Evolutionary conservation across 2,797 vertebrate genomes (phyloP), one percentile per base, ranked within the genome.

Genomic region (Fratercula arctica): DNA sequence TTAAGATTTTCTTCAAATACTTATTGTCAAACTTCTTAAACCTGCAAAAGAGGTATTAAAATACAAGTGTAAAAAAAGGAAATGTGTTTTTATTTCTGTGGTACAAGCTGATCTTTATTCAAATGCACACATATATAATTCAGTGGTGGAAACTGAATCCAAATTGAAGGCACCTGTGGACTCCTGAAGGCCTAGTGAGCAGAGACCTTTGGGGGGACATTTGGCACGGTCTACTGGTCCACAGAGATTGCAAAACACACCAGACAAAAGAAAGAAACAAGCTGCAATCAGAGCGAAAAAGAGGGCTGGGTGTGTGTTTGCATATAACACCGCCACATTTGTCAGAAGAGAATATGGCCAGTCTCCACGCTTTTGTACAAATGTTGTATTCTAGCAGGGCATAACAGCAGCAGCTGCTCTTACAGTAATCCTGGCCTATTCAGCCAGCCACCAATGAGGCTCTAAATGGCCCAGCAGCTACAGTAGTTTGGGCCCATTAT

Each of bases 21-120:
- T 96, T 98, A 76, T 99, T 99, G 97, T 99, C 99, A 97, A 99
- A 99, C 96, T 98, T 99, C 97, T 99, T 98, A 96, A 99, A 99
- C 95, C 99, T 99, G 95, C 82, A 66, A 91, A 83, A 90, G 15
- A 94, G 21, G 59, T 37, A 70, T 31, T 26, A 82, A 90, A 91
- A 86, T 18, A 28, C 61, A 75, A 59, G 53, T 41, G n/a, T 17
- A 50, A 70, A 66, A 35, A 80, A 75, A 33, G 5, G 20, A 87
- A 64, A 87, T 33, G 5, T 29, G 7, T 13, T 51, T 64, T 83
- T 66, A n/a, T 89, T 80, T 70, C 28, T 84, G 41, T 77, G n/a
- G 21, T 31, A 69, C 46, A 81, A 80, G 53, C 50, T 69, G 57
- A 78, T 78, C 46, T 84, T 92, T 46, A 76, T 93, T 91, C 69